Evolutionary conservation across 2,113 vertebrate species (phyloP).

Genomic region (Narcine bancroftii): DNA sequence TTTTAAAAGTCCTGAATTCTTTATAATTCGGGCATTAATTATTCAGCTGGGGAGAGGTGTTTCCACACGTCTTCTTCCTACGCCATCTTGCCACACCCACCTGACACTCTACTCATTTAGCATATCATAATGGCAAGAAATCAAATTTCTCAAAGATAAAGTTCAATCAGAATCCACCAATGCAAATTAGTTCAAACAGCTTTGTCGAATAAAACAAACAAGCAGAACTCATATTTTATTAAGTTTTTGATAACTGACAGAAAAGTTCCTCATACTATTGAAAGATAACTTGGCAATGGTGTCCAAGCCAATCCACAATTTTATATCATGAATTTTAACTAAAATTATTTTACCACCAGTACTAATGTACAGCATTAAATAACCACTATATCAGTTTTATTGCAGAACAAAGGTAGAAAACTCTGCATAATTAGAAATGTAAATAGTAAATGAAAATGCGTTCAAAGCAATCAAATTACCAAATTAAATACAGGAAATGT

Average conservation of each 20-base stretch:
- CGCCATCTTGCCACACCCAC: too few relatives aligned
- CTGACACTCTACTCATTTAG: too few relatives aligned
- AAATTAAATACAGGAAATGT: not conserved
- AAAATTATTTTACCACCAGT: not conserved
- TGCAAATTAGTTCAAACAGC: not conserved
- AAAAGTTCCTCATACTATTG: not conserved
- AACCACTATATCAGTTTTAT: not conserved
- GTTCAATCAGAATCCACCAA: too few relatives aligned
- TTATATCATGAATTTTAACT: not conserved
- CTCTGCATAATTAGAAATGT: not conserved
- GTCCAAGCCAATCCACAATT: not conserved
- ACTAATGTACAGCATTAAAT: not conserved
- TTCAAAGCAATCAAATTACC: not conserved
- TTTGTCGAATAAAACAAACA: not conserved
- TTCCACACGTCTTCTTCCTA: too few relatives aligned
- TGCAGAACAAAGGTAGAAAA: not conserved
- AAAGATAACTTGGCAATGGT: not conserved
- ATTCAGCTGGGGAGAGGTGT: too few relatives aligned
- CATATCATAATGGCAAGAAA: too few relatives aligned
- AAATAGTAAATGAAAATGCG: not conserved
- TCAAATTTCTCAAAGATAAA: too few relatives aligned
- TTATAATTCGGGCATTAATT: too few relatives aligned
- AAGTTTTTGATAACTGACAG: not conserved
- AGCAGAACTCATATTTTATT: not conserved
- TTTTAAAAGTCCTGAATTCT: too few relatives aligned